Evolutionary conservation across 2,113 vertebrate genomes (phyloP).

Genomic region (Carassius carassius): DNA sequence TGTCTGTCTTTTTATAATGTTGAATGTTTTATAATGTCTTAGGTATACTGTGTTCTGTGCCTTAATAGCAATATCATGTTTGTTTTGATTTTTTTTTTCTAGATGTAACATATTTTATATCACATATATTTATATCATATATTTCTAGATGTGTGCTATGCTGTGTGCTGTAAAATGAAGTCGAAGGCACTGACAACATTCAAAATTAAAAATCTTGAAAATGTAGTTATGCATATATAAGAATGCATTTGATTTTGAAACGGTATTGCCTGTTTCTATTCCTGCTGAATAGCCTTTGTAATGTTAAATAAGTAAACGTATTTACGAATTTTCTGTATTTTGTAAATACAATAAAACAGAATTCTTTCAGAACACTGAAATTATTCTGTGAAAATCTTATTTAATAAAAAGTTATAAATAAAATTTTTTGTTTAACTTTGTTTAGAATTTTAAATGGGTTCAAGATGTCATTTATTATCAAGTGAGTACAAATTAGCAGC

Average conservation of each 20-base stretch:
- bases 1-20: background rate
- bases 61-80: background rate
- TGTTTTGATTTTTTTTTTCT: background rate
- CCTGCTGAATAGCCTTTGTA: background rate
- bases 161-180: background rate
- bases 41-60: background rate
- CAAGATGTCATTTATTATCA: too few relatives aligned
- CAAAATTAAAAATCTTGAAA: background rate
- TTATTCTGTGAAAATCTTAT: too few relatives aligned
- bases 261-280: background rate
- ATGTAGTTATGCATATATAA: background rate
- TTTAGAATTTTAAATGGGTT: too few relatives aligned
- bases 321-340: background rate
- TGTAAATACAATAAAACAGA: background rate
- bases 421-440: too few relatives aligned
- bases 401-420: too few relatives aligned
- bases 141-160: background rate
- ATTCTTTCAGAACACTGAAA: background rate
- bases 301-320: background rate
- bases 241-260: background rate
- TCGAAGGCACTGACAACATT: background rate
- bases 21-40: background rate
- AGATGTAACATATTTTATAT: background rate
- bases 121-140: too few relatives aligned
- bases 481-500: too few relatives aligned